phyloP scores from a whole-genome alignment of 2,888 invertebrate genomes.

The Ophion obscuratus region DNA sequence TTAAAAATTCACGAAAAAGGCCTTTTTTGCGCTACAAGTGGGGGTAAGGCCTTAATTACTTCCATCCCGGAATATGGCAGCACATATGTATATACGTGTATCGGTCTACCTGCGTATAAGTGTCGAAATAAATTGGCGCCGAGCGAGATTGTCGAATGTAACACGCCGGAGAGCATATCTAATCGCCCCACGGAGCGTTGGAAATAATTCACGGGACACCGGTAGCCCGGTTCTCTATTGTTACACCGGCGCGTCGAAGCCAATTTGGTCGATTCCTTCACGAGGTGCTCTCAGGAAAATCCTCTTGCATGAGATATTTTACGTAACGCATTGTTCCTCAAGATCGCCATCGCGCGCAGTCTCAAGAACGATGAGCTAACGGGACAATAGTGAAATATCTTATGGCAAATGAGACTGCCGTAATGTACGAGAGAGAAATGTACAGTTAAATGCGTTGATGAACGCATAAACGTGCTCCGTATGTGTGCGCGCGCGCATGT shows the following conservation, averaged over 20 bases:
- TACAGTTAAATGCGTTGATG: not conserved
- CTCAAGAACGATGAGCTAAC: not conserved
- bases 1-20: too few relatives aligned
- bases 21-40: too few relatives aligned
- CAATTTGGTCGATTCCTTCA: constrained; percentile 40
- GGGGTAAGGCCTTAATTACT: too few relatives aligned
- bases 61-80: not conserved
- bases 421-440: not conserved
- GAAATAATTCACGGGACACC: constrained; percentile 49
- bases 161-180: constrained; percentile 41
- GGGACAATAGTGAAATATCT: constrained; percentile 3
- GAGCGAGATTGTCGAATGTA: constrained; percentile 22
- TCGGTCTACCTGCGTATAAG: not conserved
- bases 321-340: constrained; percentile 4
- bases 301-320: not conserved
- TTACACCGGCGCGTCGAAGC: not conserved
- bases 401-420: constrained; percentile 22
- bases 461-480: constrained; percentile 11
- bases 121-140: constrained; percentile 1
- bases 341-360: not conserved
- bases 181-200: constrained; percentile 46
- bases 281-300: constrained; percentile 6
- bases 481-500: constrained; percentile 59
- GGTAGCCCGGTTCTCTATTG: constrained; percentile 8
- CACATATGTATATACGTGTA: not conserved